Percentiles rank a stretch among this genome's conserved stretches.
phyloP scores from a whole-genome alignment of 2,888 invertebrate genomes.

The Amaurobius ferox region DNA sequence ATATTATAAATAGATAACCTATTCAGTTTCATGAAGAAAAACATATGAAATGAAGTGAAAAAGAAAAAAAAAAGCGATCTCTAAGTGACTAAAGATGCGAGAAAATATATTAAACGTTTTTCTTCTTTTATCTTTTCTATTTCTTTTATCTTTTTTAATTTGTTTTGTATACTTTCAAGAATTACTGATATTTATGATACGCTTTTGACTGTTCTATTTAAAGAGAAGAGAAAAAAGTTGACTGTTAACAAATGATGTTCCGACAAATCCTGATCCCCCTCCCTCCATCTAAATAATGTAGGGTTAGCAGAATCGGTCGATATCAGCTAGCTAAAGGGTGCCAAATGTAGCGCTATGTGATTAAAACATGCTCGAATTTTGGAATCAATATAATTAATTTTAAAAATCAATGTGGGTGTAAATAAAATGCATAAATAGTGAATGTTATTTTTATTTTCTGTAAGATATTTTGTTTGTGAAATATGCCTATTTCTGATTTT shows the following conservation, averaged over 20 bases:
- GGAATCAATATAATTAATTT: too few species aligned
- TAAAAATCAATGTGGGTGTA: too few species aligned
- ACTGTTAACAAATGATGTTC: background rate
- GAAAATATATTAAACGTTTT: background rate
- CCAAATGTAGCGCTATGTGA: background rate
- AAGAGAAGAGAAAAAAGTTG: background rate
- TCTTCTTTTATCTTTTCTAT: background rate
- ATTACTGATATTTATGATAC: constrained; percentile 4
- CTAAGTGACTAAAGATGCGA: background rate
- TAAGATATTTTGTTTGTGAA: too few species aligned
- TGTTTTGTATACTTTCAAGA: background rate
- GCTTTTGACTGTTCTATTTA: constrained; percentile 8
- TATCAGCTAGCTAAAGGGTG: background rate
- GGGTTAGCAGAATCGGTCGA: background rate
- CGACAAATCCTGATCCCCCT: background rate
- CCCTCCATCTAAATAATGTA: background rate
- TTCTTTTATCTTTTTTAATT: constrained; percentile 1
- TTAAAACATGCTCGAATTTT: too few species aligned
- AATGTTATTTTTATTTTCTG: too few species aligned
- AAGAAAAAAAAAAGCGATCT: background rate
- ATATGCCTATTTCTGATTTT: too few species aligned
- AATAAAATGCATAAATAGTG: too few species aligned
- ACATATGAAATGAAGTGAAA: too few species aligned
- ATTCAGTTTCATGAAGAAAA: too few species aligned
- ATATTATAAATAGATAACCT: too few species aligned